Evolutionary conservation across 2,888 invertebrate genomes (phyloP).

Genomic region (Beris morrisii): DNA sequence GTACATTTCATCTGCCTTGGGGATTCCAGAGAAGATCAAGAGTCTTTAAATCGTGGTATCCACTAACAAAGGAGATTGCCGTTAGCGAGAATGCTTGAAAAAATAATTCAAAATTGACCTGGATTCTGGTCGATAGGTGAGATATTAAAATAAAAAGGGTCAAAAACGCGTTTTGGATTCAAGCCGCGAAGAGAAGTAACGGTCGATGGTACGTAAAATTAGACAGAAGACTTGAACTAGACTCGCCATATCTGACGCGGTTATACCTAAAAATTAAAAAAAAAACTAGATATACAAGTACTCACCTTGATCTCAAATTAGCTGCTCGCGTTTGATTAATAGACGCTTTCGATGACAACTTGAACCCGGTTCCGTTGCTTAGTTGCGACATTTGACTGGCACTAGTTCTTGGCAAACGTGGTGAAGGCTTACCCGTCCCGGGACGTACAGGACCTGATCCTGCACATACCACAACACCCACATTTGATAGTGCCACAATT

Average conservation of each 20-base stretch:
- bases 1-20: too few relatives aligned
- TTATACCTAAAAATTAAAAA: neutral
- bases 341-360: conserved; percentile 38
- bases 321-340: conserved; percentile 23
- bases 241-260: too few relatives aligned
- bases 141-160: too few relatives aligned
- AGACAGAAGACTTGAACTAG: neutral
- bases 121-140: too few relatives aligned
- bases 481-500: conserved; percentile 42
- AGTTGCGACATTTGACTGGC: conserved; percentile 59
- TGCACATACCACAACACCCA: conserved; percentile 38
- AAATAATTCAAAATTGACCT: too few relatives aligned
- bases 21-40: too few relatives aligned
- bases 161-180: too few relatives aligned
- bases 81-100: too few relatives aligned
- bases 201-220: neutral
- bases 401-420: conserved; percentile 63
- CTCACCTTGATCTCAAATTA: conserved; percentile 27
- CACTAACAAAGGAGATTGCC: too few relatives aligned
- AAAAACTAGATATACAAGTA: neutral
- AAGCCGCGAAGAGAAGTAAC: too few relatives aligned
- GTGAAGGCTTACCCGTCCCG: conserved; percentile 54
- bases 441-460: conserved; percentile 49
- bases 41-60: too few relatives aligned
- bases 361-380: conserved; percentile 50